Conservation (phyloP, 2,113 vertebrate genomes). For the Donacobius atricapilla region DNA sequence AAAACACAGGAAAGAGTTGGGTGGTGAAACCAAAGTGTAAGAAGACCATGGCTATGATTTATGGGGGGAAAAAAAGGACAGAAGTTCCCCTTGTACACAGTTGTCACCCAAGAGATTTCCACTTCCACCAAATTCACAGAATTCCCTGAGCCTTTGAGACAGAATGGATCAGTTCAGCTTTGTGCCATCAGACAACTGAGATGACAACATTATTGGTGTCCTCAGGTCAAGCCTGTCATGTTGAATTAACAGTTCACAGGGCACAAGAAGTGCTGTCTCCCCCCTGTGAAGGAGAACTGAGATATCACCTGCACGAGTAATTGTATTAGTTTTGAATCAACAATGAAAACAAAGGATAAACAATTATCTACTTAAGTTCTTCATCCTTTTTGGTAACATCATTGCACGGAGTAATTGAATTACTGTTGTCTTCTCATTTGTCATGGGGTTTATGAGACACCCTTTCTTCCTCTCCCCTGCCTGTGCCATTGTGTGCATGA, state of each 20-base stretch:
- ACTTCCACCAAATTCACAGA: not conserved
- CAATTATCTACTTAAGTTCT: slow-evolving; percentile 43
- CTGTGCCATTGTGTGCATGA: rapidly evolving
- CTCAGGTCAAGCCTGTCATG: slow-evolving; percentile 11
- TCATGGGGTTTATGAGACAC: not conserved
- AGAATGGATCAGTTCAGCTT: not conserved
- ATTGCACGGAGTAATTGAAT: not conserved
- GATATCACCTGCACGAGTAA: slow-evolving; percentile 52
- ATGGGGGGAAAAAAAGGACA: not conserved
- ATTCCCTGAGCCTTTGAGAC: not conserved
- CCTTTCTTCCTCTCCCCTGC: not conserved
- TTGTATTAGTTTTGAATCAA: slow-evolving; percentile 42
- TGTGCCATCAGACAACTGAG: not conserved
- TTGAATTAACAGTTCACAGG: slow-evolving; percentile 3
- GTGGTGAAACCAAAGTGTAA: not conserved
- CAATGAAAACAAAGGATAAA: slow-evolving; percentile 20
- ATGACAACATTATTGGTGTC: not conserved
- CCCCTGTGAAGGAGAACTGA: slow-evolving; percentile 10
- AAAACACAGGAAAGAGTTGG: not conserved
- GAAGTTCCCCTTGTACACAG: too few species aligned
- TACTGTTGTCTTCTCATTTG: not conserved
- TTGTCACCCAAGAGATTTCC: not conserved
- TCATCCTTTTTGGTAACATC: slow-evolving; percentile 25
- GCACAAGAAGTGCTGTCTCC: not conserved
- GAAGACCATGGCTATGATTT: not conserved